Evolutionary conservation across 2,888 invertebrate genomes (phyloP).

Genomic region (Chaetoderma sp.): DNA sequence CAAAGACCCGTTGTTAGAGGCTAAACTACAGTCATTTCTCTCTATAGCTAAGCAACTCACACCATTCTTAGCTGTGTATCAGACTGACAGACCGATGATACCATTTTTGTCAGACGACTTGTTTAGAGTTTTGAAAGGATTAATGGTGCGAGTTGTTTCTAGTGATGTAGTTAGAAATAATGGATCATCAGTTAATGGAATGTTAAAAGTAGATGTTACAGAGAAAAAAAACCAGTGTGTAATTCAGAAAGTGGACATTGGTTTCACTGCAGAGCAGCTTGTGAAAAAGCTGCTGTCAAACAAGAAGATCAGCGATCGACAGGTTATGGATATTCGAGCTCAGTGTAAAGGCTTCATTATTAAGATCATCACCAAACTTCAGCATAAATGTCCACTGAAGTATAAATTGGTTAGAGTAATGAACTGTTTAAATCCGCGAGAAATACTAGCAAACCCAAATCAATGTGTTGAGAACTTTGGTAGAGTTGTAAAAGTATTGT

Average conservation of each 20-base stretch:
- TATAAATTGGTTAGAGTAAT: slow-evolving; percentile 17
- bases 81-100: slow-evolving; percentile 7
- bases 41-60: not conserved
- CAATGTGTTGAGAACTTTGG: too few relatives aligned
- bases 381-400: slow-evolving; percentile 15
- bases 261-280: not conserved
- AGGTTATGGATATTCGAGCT: not conserved
- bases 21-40: not conserved
- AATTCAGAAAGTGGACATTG: not conserved
- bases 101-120: slow-evolving; percentile 2
- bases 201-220: not conserved
- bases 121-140: not conserved
- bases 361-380: slow-evolving; percentile 6
- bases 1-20: not conserved
- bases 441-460: too few relatives aligned
- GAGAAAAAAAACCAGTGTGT: not conserved
- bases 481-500: too few relatives aligned
- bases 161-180: too few relatives aligned
- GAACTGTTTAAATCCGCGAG: slow-evolving; percentile 6
- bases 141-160: not conserved
- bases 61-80: slow-evolving; percentile 8
- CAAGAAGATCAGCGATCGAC: not conserved
- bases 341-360: slow-evolving; percentile 7
- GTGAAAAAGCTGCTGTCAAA: not conserved
- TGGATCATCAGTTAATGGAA: too few relatives aligned